Evolutionary conservation across 2,797 vertebrate genomes (phyloP).

Genomic region (Taenioides sp.): DNA sequence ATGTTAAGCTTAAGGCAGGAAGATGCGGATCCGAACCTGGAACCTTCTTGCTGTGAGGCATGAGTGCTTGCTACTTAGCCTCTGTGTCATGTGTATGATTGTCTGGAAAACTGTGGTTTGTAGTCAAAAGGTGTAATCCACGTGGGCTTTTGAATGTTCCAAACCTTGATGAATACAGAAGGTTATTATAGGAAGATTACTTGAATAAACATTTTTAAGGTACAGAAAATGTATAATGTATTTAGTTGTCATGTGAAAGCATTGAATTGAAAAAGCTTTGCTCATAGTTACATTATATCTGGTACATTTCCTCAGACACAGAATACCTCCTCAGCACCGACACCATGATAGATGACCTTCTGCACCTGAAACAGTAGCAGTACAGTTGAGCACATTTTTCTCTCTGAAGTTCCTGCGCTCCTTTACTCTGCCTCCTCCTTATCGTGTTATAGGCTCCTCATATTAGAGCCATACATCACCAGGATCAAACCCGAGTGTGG

Average conservation of each 20-base stretch:
- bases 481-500: constrained; percentile 71
- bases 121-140: no score
- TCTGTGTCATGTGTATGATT: no score
- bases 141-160: no score
- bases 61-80: no score
- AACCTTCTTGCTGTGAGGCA: no score
- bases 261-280: no score
- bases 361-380: not conserved
- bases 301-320: not conserved
- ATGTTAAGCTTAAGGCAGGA: no score
- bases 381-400: constrained; percentile 3
- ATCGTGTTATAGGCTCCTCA: constrained; percentile 50
- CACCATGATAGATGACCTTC: not conserved
- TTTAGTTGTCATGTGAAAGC: not conserved
- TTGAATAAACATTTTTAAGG: no score
- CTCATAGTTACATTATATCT: not conserved
- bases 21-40: no score
- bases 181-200: no score
- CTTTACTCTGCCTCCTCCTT: not conserved
- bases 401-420: constrained; percentile 8
- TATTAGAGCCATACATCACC: constrained; percentile 76
- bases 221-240: not conserved
- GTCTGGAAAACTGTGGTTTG: no score
- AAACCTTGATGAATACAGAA: no score
- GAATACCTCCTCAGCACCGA: not conserved